Conservation (phyloP, 1,140 invertebrate species). For the Pogonognathellus flavescens region DNA sequence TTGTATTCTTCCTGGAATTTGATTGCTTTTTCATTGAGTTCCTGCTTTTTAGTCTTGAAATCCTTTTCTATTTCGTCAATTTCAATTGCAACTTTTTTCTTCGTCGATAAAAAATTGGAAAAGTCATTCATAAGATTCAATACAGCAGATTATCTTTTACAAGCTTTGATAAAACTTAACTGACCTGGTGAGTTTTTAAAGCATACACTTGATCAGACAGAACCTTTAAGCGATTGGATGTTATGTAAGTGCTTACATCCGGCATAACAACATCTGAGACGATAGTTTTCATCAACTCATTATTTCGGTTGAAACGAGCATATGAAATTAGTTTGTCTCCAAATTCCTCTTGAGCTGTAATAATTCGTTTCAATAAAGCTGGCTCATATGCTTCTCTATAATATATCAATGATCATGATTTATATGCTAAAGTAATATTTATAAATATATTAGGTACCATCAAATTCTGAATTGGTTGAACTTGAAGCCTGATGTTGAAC, state of each 20-base stretch:
- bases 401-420: no score
- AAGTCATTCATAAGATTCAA: not conserved
- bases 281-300: slow-evolving; percentile 20
- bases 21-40: not conserved
- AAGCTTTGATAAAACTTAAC: no score
- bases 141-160: no score
- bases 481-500: no score
- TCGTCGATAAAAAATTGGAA: not conserved
- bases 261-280: slow-evolving; percentile 18
- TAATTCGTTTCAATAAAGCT: no score
- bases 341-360: slow-evolving; percentile 40
- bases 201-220: not conserved
- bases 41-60: not conserved
- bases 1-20: slow-evolving; percentile 1
- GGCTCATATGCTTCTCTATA: no score
- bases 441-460: no score
- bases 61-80: not conserved
- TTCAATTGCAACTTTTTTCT: slow-evolving; percentile 3
- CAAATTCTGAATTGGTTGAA: no score
- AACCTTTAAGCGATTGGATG: not conserved
- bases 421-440: no score
- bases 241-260: not conserved
- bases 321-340: slow-evolving; percentile 42
- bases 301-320: slow-evolving; percentile 48
- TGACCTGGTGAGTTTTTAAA: not conserved